Percentiles rank a stretch among this genome's conserved stretches.
Conservation (phyloP, 1,140 invertebrate genomes). For the Cyclargus thomasi region DNA sequence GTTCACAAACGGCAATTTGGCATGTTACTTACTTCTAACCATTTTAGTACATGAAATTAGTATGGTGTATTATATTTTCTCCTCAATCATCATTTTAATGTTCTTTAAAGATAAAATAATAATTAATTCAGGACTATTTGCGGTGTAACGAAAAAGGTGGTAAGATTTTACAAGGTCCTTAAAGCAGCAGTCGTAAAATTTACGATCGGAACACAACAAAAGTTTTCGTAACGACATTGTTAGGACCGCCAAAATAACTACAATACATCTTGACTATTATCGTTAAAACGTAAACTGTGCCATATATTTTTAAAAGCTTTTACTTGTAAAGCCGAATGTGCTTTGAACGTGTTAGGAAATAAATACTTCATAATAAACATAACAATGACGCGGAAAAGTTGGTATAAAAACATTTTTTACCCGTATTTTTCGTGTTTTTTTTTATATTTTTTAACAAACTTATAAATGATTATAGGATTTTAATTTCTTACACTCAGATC, state of each 20-base stretch:
- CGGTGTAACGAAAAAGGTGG: too few species aligned
- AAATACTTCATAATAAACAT: neutral
- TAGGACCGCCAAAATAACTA: slow-evolving; percentile 23
- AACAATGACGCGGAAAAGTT: neutral
- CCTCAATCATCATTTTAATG: neutral
- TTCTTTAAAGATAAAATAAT: neutral
- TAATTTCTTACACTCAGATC: too few species aligned
- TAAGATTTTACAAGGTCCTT: neutral
- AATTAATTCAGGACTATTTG: neutral
- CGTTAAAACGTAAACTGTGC: slow-evolving; percentile 33
- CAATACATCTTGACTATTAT: slow-evolving; percentile 35
- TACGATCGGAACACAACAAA: neutral
- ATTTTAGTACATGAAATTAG: too few species aligned
- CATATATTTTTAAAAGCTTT: slow-evolving; percentile 44
- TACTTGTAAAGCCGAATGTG: slow-evolving; percentile 22
- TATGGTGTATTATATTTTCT: neutral
- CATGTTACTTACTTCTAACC: too few species aligned
- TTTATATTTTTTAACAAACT: too few species aligned
- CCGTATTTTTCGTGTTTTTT: neutral
- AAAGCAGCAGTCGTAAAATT: neutral
- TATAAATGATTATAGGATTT: too few species aligned
- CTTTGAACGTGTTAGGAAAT: neutral
- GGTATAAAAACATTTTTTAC: neutral
- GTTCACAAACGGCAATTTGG: too few species aligned
- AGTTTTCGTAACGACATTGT: neutral